Evolutionary conservation across 2,797 vertebrate species (phyloP).

Genomic region (Chaetodon trifasciatus): DNA sequence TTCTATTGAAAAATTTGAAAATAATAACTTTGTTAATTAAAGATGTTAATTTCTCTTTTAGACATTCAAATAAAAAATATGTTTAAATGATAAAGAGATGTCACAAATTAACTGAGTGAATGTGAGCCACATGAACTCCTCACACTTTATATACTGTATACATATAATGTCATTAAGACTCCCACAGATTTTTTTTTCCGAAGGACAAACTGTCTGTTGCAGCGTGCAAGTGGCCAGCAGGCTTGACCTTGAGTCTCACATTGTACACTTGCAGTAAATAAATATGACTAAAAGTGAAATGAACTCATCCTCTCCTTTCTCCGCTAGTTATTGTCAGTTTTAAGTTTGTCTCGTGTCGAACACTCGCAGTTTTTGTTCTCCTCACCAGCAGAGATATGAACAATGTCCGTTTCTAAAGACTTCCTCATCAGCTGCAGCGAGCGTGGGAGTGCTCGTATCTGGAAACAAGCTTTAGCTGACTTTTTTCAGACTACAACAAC

Average conservation of each 20-base stretch:
- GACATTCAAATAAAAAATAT: background rate
- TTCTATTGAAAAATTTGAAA: background rate
- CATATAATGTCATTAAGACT: constrained; percentile 30
- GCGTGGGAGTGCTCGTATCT: constrained; percentile 84
- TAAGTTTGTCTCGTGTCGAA: constrained; percentile 51
- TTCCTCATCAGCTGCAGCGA: constrained; percentile 77
- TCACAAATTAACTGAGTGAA: background rate
- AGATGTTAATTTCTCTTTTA: background rate
- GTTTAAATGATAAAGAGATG: background rate
- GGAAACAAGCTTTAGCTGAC: constrained; percentile 83
- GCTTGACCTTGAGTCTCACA: constrained; percentile 44
- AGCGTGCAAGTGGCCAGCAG: constrained; percentile 23
- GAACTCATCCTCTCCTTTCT: constrained; percentile 31
- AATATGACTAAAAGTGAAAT: constrained; percentile 41
- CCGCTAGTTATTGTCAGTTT: constrained; percentile 33
- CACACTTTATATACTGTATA: background rate
- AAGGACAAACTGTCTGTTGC: constrained; percentile 28
- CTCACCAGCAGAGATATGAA: constrained; percentile 74
- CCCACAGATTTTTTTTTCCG: constrained; percentile 21
- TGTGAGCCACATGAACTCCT: background rate
- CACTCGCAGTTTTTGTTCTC: constrained; percentile 59
- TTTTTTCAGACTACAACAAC: constrained; percentile 78
- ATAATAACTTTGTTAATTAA: background rate
- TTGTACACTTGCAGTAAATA: constrained; percentile 36
- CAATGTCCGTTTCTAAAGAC: constrained; percentile 79